phyloP scores from a whole-genome alignment of 2,113 vertebrate genomes.

The Rafetus swinhoei region DNA sequence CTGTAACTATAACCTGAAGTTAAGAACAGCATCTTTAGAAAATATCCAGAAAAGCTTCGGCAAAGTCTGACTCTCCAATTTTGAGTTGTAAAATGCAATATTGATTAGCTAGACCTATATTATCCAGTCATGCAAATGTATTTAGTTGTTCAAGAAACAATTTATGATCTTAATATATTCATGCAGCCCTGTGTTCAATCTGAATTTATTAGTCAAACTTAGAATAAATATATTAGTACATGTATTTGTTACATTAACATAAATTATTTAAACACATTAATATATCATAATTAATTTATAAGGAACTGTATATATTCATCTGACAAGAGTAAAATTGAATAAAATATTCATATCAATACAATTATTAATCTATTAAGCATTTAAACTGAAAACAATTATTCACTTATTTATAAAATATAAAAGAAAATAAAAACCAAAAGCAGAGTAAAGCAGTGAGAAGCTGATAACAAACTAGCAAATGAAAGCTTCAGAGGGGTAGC shows the following conservation, averaged over 20 bases:
- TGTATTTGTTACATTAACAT: conserved; percentile 33
- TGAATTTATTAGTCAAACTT: conserved; percentile 8
- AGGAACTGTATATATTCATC: conserved; percentile 3
- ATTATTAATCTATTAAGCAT: conserved; percentile 46
- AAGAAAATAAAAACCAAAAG: not conserved
- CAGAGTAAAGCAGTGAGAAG: not conserved
- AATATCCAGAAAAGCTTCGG: not conserved
- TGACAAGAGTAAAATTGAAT: conserved; percentile 41
- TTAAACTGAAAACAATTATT: conserved; percentile 51
- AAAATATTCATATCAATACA: conserved; percentile 61
- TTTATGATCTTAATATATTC: conserved; percentile 9
- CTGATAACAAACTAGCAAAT: not conserved
- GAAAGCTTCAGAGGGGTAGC: not conserved
- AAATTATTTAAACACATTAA: conserved; percentile 40
- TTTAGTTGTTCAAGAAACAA: not conserved
- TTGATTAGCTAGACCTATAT: not conserved
- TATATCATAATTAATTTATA: conserved; percentile 45
- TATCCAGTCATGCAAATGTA: not conserved
- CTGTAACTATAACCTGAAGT: not conserved
- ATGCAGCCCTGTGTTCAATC: conserved; percentile 22
- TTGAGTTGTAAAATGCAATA: not conserved
- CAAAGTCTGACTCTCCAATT: not conserved
- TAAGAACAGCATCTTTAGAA: not conserved
- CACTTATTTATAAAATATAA: not conserved
- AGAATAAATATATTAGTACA: conserved; percentile 22